Base-by-base conservation (phyloP, 2,888 invertebrate species). In the Tholera decimalis region DNA sequence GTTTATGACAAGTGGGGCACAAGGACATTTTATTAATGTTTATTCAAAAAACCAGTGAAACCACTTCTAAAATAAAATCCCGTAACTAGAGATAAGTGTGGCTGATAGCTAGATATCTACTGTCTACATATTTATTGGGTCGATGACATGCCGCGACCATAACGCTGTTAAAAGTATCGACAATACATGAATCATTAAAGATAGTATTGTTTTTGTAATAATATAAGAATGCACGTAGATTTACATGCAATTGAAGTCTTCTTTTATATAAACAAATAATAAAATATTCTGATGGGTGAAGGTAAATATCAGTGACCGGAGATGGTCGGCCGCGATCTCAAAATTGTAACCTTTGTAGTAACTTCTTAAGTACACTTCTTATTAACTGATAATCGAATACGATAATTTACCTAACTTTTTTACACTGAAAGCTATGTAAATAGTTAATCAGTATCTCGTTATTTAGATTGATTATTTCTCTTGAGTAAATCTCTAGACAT, bases 171-270 rank as follows among this genome's bases (percentile, higher is more conserved):
- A 61, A 77, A 60, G 30, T n/a, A n/a, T n/a, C 24, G 44, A 44
- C 30, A 49, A 39, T 28, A 60, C 24, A 69, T 76, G 56, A 79
- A 59, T 79, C 56, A 67, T 57, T 43, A 15, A n/a, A 75, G 47
- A 59, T 68, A 49, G 47, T 46, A 63, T 73, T 72, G 57, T 35
- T 63, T 55, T 56, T 62, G n/a, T 54, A 39, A 41, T 28, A 61
- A 28, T 24, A 47, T 49, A 53, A 62, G 37, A 22, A 62, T 61
- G 24, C 51, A 39, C 4, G 9, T 9, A 39, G 49, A 37, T 49
- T 43, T 30, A 30, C 28, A 37, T 20, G 8, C 26, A 9, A 72
- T 13, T 57, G 24, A 41, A 64, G 28, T 55, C 49, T 24, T 22
- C 22, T 11, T 6, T 20, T 70, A 44, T 50, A 54, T 58, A 67